These are phyloP conservation scores for Macrosiphum euphorbiae DNA, from an alignment of 2,888 invertebrate genomes.

Conservation along the genomic window DNA sequence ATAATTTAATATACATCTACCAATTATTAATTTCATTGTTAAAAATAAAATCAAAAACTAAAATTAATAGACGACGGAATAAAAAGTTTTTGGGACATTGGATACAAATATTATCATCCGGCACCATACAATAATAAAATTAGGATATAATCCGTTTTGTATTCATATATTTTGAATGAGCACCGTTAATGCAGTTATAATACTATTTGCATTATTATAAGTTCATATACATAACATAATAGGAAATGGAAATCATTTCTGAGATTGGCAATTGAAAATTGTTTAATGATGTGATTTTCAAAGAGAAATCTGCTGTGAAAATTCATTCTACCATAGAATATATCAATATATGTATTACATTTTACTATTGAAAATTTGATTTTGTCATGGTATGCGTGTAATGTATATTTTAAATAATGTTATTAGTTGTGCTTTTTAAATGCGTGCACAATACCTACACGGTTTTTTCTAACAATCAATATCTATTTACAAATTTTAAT, in stretches of 20 bases:
- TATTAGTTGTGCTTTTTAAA: not conserved
- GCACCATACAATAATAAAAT: not conserved
- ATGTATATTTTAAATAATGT: not conserved
- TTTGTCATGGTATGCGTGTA: conserved; percentile 17
- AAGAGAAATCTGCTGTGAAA: conserved; percentile 46
- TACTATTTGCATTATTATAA: conserved; percentile 2
- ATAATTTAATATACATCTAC: not conserved
- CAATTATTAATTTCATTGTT: conserved; percentile 3
- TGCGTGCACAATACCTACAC: not conserved
- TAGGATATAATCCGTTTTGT: conserved; percentile 24
- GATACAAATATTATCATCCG: not conserved
- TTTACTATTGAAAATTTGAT: conserved; percentile 10
- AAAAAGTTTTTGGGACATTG: not conserved
- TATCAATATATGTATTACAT: conserved; percentile 1
- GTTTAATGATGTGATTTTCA: conserved; percentile 42
- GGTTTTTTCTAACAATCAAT: not conserved
- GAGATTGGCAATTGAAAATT: conserved; percentile 41
- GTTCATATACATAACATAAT: not conserved
- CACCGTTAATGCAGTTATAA: not conserved
- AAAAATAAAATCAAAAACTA: conserved; percentile 16
- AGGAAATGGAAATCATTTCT: conserved; percentile 7
- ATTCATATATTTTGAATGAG: conserved; percentile 20
- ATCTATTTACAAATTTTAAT: not conserved
- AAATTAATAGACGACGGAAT: not conserved
- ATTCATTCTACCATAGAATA: not conserved